Percentiles rank a stretch among this genome's conserved stretches.
Conservation (phyloP, 2,797 vertebrate genomes). For the Natrix natrix region DNA sequence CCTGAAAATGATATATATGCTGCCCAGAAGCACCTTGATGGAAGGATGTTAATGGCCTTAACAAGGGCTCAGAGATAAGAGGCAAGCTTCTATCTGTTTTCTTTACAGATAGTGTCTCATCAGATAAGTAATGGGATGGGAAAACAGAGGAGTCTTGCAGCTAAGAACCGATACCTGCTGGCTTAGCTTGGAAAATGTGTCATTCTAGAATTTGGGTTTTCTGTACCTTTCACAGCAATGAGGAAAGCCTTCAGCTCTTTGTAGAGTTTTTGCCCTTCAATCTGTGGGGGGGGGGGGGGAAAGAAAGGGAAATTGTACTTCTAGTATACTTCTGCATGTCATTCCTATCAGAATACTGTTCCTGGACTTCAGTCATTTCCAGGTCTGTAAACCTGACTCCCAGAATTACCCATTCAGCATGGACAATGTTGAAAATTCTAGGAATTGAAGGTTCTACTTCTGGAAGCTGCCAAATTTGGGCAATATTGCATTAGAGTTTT, state of each 20-base stretch:
- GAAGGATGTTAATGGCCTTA: neutral
- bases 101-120: neutral
- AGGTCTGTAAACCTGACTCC: neutral
- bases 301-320: neutral
- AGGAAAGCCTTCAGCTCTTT: conserved; percentile 90
- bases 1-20: neutral
- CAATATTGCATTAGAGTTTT: neutral
- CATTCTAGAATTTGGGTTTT: neutral
- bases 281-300: conserved; percentile 79
- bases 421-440: neutral
- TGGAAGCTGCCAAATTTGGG: neutral
- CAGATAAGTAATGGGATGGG: neutral
- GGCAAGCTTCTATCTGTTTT: neutral
- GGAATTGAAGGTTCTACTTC: neutral
- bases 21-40: neutral
- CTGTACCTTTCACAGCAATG: conserved; percentile 83
- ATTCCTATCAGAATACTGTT: neutral
- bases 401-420: neutral
- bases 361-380: neutral
- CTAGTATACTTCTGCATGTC: neutral
- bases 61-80: neutral
- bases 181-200: neutral
- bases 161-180: too few species aligned
- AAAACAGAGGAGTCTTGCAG: neutral
- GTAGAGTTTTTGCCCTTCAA: conserved; percentile 84